These are phyloP conservation scores for Sipunculus nudus DNA, from an alignment of 2,888 invertebrate genomes.

Conservation along the genomic window DNA sequence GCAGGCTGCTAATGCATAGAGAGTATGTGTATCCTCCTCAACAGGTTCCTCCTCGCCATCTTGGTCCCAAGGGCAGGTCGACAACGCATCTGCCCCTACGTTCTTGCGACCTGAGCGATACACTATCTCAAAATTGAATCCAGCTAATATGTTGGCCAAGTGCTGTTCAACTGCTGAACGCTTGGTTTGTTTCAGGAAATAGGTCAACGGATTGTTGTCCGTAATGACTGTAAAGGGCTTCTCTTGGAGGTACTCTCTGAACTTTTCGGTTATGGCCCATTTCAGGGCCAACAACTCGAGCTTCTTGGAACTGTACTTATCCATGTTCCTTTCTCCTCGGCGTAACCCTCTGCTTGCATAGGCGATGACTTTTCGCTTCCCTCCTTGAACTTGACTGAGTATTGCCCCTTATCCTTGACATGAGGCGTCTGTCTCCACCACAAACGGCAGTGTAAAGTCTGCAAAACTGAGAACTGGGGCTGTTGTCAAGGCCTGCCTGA, in stretches of 20 bases:
- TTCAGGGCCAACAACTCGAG: not conserved
- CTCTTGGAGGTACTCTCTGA: no score
- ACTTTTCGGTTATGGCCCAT: no score
- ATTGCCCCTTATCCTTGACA: not conserved
- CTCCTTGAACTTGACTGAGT: not conserved
- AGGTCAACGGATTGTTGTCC: slow-evolving; percentile 7
- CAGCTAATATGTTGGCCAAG: slow-evolving; percentile 33
- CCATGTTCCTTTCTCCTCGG: not conserved
- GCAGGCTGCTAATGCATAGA: no score
- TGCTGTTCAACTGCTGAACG: slow-evolving; percentile 37
- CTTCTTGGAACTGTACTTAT: slow-evolving; percentile 1
- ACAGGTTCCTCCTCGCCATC: no score
- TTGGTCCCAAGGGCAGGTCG: no score
- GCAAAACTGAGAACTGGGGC: not conserved
- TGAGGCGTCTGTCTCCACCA: not conserved
- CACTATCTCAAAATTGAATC: slow-evolving; percentile 34
- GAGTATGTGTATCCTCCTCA: no score
- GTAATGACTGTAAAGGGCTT: no score
- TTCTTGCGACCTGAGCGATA: slow-evolving; percentile 31
- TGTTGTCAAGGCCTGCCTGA: not conserved
- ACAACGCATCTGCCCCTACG: slow-evolving; percentile 36
- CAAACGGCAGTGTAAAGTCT: not conserved
- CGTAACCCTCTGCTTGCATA: no score
- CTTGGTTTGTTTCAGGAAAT: slow-evolving; percentile 24
- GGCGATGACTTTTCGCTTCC: not conserved